phyloP scores from a whole-genome alignment of 2,113 vertebrate species.

The Mustela nigripes region DNA sequence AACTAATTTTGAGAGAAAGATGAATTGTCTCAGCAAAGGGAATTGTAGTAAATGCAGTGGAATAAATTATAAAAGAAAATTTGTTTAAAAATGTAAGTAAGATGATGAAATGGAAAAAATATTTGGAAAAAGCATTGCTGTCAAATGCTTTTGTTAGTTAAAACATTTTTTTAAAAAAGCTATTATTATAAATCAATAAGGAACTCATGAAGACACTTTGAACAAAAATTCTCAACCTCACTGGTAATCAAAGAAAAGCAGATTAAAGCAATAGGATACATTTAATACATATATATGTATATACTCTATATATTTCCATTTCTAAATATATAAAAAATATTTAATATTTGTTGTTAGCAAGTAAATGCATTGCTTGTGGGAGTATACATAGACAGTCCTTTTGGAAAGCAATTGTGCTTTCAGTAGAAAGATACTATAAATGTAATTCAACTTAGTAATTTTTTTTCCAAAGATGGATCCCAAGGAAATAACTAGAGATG shows the following conservation, averaged over 20 bases:
- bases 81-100: neutral
- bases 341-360: neutral
- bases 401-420: neutral
- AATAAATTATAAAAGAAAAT: conserved; percentile 1
- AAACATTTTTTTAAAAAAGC: neutral
- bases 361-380: neutral
- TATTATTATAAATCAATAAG: neutral
- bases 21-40: neutral
- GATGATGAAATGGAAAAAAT: conserved; percentile 7
- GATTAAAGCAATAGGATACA: neutral
- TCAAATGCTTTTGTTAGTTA: neutral
- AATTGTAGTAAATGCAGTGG: neutral
- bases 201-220: neutral
- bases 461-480: neutral
- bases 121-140: neutral
- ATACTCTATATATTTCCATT: neutral
- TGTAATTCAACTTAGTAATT: neutral
- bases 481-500: neutral
- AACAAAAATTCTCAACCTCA: neutral
- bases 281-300: neutral
- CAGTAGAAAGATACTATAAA: neutral
- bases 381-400: neutral
- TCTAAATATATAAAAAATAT: conserved; percentile 4
- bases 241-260: conserved; percentile 7
- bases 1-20: neutral